Evolutionary conservation across 1,140 invertebrate species (phyloP), one percentile per base, ranked within the genome.

Genomic region (Solenopsis invicta): DNA sequence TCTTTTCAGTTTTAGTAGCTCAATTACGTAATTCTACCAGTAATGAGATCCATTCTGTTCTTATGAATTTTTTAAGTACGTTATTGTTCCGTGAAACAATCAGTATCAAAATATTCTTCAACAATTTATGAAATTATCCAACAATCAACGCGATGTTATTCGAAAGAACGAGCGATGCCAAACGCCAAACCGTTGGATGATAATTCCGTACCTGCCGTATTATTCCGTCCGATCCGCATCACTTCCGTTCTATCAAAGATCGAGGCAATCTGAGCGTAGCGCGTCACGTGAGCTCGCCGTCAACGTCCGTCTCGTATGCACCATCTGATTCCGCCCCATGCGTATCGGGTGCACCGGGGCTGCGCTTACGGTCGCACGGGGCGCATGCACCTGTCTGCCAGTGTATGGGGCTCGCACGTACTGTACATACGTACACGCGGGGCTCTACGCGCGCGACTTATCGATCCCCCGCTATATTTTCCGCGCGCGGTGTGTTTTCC

Each of bases 401-500:
- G 29, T 84, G 69, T 75, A 81, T 81, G 66, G 66, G 72, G 34
- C 34, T 81, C 24, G 50, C 34, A 69, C 64, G 77, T 85, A 85
- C n/a, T 48, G 8, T 48, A 48, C 12, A 48, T 48, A 48, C 12
- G 8, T 48, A 48, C 12, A 67, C 64, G 37, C 64, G 59, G 64
- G 59, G 13, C 76, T 62, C 59, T 41, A 61, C 41, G 50, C 74
- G 78, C 74, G 54, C 85, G 50, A 80, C 66, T 37, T 52, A 54
- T 76, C 74, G 62, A 82, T 89, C 41, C 69, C n/a, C 67, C 77
- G 80, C 59, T 87, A 84, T 87, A 75, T 77, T 77, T 54, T 77
- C 69, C 74, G 69, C 34, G 66, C 48, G 34, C 66, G 54, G 24
- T 29, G 29, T 34, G 10, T 69, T 29, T 52, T 56, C 71, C 34